Conservation (phyloP, 2,888 invertebrate species). For the Thyatira batis region DNA sequence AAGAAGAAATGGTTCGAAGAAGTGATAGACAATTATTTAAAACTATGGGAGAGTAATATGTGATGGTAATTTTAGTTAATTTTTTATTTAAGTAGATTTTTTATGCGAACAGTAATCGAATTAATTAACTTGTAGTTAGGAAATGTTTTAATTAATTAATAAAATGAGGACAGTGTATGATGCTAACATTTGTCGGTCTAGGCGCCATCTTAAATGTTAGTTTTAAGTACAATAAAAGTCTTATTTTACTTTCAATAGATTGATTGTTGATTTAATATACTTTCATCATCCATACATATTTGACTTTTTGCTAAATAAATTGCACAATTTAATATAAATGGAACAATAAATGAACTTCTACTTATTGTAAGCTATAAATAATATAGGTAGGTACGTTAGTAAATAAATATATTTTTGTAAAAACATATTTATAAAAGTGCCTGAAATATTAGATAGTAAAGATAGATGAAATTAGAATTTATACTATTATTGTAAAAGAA, state of each 20-base stretch:
- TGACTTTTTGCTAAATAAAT: neutral
- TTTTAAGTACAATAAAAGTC: neutral
- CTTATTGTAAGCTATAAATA: neutral
- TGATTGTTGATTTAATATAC: neutral
- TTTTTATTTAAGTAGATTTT: conserved; percentile 27
- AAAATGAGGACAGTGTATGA: neutral
- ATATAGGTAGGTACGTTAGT: neutral
- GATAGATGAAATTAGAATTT: neutral
- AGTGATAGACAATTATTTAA: conserved; percentile 94
- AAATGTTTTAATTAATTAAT: neutral
- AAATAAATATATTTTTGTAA: neutral
- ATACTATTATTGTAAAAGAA: neutral
- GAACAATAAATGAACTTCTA: neutral
- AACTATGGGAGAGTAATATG: conserved; percentile 95
- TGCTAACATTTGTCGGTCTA: neutral
- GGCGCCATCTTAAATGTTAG: too few species aligned
- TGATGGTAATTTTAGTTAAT: conserved; percentile 61
- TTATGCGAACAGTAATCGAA: conserved; percentile 19
- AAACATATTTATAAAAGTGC: neutral
- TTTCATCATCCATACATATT: neutral
- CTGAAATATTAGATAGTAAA: neutral
- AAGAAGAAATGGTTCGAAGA: conserved; percentile 93
- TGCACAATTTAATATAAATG: neutral
- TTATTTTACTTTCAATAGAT: neutral
- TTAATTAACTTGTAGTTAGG: conserved; percentile 8